Evolutionary conservation across 2,113 vertebrate species (phyloP).

Genomic region (Vulpes vulpes): DNA sequence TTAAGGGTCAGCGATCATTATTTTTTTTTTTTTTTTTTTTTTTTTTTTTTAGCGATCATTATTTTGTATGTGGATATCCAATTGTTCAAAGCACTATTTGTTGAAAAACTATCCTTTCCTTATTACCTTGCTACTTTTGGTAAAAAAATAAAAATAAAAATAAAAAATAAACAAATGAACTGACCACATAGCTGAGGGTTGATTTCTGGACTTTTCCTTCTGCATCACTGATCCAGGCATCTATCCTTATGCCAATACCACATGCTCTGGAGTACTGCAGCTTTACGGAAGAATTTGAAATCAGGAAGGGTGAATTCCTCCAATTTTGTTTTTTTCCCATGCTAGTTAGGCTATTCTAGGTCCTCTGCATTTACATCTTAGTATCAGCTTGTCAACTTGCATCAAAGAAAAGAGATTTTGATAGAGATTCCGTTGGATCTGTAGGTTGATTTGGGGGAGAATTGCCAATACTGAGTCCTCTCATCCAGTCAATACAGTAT

Average conservation of each 20-base stretch:
- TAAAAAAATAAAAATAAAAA: not conserved
- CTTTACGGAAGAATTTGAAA: not conserved
- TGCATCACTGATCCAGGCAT: not conserved
- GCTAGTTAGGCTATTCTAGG: not conserved
- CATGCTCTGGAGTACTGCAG: not conserved
- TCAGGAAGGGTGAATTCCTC: not conserved
- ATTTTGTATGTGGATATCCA: not conserved
- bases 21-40: too few relatives aligned
- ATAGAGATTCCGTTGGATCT: not conserved
- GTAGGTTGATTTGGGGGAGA: not conserved
- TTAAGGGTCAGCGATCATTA: not conserved
- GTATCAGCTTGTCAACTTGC: constrained; percentile 8
- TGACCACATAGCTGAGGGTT: not conserved
- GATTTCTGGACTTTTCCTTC: not conserved
- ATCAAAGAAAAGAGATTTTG: not conserved
- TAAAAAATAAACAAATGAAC: not conserved
- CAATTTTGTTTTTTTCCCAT: not conserved
- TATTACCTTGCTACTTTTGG: not conserved
- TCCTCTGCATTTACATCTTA: constrained; percentile 43
- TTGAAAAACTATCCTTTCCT: not conserved
- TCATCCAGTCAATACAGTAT: not conserved
- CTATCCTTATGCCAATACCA: not conserved
- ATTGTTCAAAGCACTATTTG: not conserved
- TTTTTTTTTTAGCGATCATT: not conserved
- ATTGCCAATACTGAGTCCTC: not conserved